phyloP scores from a whole-genome alignment of 2,113 vertebrate genomes.

The Pycnonotus jocosus region DNA sequence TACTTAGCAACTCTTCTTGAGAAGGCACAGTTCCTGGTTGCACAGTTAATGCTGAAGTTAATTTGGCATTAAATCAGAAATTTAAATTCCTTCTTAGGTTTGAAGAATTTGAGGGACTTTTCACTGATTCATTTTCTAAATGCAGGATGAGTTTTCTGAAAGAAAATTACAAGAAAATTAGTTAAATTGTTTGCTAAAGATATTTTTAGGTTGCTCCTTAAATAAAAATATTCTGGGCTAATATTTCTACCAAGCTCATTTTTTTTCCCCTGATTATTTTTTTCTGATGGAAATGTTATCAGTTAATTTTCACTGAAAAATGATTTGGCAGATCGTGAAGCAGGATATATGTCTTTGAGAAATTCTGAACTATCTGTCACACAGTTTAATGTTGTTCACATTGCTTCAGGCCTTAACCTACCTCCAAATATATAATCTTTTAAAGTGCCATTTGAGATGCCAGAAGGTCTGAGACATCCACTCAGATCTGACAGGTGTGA shows the following conservation, averaged over 20 bases:
- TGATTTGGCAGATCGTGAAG: background rate
- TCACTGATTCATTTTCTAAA: background rate
- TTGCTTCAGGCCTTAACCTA: background rate
- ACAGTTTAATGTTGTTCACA: background rate
- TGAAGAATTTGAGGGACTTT: background rate
- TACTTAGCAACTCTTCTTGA: conserved; percentile 33
- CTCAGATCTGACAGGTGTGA: background rate
- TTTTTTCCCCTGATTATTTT: background rate
- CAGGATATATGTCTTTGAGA: background rate
- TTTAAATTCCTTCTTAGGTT: background rate
- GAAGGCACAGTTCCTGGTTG: background rate
- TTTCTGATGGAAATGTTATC: background rate
- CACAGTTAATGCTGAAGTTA: background rate
- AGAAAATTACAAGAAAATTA: background rate
- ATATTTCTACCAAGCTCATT: background rate
- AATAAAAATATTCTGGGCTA: background rate
- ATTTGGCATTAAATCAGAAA: conserved; percentile 25
- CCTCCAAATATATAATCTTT: background rate
- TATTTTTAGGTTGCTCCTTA: background rate
- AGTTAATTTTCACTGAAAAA: background rate
- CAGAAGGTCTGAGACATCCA: background rate
- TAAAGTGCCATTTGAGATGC: background rate
- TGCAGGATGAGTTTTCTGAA: background rate
- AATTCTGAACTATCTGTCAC: background rate
- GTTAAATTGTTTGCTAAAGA: background rate